Conservation (phyloP, 1,140 invertebrate species). For the Capitella teleta region DNA sequence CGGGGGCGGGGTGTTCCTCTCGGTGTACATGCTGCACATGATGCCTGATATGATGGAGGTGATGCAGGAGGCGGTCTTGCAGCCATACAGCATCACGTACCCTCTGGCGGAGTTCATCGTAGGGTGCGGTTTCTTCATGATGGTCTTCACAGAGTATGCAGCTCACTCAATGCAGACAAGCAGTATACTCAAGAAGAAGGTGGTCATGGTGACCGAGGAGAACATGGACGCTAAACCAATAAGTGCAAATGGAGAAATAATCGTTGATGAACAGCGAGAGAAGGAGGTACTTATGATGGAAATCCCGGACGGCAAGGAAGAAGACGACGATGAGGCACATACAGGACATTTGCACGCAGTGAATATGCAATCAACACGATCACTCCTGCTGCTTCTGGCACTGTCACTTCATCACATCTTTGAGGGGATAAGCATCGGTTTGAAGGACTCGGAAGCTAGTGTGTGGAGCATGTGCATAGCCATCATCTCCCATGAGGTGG, state of each 20-base stretch:
- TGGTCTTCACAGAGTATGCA: slow-evolving; percentile 51
- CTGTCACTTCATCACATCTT: slow-evolving; percentile 65
- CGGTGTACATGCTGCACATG: slow-evolving; percentile 7
- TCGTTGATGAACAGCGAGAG: too few relatives aligned
- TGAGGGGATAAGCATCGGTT: slow-evolving; percentile 71
- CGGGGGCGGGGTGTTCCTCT: slow-evolving; percentile 9
- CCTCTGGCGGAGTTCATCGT: slow-evolving; percentile 50
- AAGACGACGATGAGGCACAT: too few relatives aligned
- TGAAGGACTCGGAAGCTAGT: slow-evolving; percentile 40
- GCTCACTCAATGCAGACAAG: too few relatives aligned
- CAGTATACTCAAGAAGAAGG: too few relatives aligned
- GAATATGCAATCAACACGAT: too few relatives aligned
- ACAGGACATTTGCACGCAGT: too few relatives aligned
- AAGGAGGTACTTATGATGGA: too few relatives aligned
- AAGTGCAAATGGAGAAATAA: too few relatives aligned
- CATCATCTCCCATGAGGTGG: slow-evolving; percentile 51
- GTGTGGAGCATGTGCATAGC: slow-evolving; percentile 48
- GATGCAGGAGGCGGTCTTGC: slow-evolving; percentile 6
- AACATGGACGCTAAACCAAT: too few relatives aligned
- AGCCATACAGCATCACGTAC: slow-evolving; percentile 10
- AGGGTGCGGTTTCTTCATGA: slow-evolving; percentile 48
- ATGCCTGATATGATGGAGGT: slow-evolving; percentile 33
- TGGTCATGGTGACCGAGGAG: too few relatives aligned
- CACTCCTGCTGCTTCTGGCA: slow-evolving; percentile 51
- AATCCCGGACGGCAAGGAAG: too few relatives aligned